A percentile compares a stretch with the other conserved stretches of the same genome.
Evolutionary conservation across 2,113 vertebrate species (phyloP).

Genomic region (Tragelaphus strepsiceros): DNA sequence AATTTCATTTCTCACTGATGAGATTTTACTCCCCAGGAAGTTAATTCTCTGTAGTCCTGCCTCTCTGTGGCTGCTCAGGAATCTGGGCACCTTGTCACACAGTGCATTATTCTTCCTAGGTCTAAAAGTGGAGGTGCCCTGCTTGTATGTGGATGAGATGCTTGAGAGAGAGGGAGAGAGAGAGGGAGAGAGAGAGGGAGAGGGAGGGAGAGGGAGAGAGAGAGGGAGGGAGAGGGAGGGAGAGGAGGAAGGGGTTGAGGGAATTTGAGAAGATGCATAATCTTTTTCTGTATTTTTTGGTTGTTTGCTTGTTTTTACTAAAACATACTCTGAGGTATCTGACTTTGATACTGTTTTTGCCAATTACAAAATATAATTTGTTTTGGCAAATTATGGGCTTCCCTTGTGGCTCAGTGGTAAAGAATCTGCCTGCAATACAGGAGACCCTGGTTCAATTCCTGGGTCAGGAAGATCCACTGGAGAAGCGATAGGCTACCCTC

Average conservation of each 20-base stretch:
- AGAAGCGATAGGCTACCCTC: neutral
- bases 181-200: no score
- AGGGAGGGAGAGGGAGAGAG: no score
- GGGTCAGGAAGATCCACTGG: neutral
- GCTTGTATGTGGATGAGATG: neutral
- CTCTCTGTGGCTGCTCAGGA: neutral
- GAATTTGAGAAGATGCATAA: neutral
- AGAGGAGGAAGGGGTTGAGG: neutral
- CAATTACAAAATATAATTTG: neutral
- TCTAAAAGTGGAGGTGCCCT: neutral
- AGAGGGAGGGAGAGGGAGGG: no score
- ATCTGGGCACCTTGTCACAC: neutral
- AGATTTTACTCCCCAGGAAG: neutral
- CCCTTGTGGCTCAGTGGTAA: neutral
- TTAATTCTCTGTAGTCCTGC: neutral
- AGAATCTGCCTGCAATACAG: neutral
- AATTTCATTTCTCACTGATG: neutral
- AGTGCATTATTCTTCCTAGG: neutral
- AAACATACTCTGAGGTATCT: neutral
- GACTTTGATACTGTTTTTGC: neutral
- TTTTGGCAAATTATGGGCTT: neutral
- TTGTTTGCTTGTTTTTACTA: neutral
- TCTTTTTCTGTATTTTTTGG: neutral
- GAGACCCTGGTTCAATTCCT: neutral
- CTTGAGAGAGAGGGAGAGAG: neutral